phyloP scores from a whole-genome alignment of 2,888 invertebrate species.

The Ryuthela nishihirai region DNA sequence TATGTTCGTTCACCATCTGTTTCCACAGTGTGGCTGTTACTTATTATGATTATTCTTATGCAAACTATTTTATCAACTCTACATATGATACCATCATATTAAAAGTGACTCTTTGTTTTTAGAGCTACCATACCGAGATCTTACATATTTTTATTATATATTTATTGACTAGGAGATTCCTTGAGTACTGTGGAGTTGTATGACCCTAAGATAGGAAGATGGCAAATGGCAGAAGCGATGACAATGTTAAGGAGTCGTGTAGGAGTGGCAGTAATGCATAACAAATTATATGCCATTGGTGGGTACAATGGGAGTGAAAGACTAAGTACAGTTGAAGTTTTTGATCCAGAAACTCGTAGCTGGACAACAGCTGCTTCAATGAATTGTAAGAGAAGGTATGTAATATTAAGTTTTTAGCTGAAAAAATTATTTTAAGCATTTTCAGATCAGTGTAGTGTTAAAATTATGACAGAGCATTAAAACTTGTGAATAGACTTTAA shows the following conservation, averaged over 20 bases:
- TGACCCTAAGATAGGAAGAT: conserved; percentile 65
- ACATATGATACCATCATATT: too few species aligned
- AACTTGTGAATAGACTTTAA: too few species aligned
- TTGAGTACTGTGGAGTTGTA: conserved; percentile 79
- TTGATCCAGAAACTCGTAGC: conserved; percentile 65
- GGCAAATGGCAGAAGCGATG: conserved; percentile 77
- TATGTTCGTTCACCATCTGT: too few species aligned
- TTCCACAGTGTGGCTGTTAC: too few species aligned
- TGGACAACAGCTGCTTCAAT: conserved; percentile 76
- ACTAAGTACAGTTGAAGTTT: conserved; percentile 77
- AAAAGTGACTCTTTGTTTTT: too few species aligned
- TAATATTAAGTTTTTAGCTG: too few species aligned
- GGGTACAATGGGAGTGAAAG: conserved; percentile 82
- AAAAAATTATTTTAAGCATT: too few species aligned
- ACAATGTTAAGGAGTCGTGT: conserved; percentile 75
- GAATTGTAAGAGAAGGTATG: conserved; percentile 75
- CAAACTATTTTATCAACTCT: too few species aligned
- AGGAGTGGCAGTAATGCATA: conserved; percentile 76
- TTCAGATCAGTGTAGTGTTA: too few species aligned
- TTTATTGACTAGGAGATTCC: conserved; percentile 61
- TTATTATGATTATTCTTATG: too few species aligned
- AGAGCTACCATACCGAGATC: too few species aligned
- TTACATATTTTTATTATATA: not conserved
- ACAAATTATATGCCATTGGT: conserved; percentile 64
- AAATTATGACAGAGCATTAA: too few species aligned